These are phyloP conservation scores for Acipenser oxyrinchus DNA, from an alignment of 2,797 vertebrate genomes.

Conservation along the genomic window DNA sequence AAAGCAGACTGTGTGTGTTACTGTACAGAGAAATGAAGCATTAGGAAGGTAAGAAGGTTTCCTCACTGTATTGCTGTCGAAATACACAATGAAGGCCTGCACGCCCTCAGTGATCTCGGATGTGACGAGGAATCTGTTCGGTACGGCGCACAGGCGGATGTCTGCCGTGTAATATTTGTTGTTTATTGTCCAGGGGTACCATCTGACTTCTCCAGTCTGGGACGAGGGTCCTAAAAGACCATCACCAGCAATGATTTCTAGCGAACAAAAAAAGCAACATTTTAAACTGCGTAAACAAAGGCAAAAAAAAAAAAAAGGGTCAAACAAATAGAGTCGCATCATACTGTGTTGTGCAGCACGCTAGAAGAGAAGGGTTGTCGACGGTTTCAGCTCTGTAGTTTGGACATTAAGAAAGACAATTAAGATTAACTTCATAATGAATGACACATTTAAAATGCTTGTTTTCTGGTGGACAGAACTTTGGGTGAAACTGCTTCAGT, in stretches of 20 bases:
- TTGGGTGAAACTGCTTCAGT: no score
- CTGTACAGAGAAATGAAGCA: no score
- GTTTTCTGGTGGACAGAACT: no score
- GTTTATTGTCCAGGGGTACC: conserved; percentile 95
- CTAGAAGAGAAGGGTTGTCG: no score
- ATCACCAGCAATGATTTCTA: conserved; percentile 59
- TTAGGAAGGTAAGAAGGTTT: background rate
- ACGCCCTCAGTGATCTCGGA: conserved; percentile 75
- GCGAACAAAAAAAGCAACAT: conserved; percentile 17
- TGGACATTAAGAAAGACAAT: background rate
- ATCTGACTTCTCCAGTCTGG: conserved; percentile 58
- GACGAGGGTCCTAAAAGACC: conserved; percentile 51
- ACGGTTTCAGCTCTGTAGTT: no score
- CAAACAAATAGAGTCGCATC: no score
- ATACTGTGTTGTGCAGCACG: no score
- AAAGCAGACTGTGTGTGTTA: no score
- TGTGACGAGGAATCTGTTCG: conserved; percentile 68
- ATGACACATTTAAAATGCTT: no score
- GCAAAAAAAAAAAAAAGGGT: background rate
- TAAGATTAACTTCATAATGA: background rate
- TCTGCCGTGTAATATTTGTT: conserved; percentile 94
- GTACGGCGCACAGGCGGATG: conserved; percentile 81
- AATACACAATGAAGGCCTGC: conserved; percentile 88
- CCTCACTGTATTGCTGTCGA: conserved; percentile 80
- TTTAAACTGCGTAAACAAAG: background rate